phyloP scores from a whole-genome alignment of 2,888 invertebrate species.

The Didymodactylos carnosus region DNA sequence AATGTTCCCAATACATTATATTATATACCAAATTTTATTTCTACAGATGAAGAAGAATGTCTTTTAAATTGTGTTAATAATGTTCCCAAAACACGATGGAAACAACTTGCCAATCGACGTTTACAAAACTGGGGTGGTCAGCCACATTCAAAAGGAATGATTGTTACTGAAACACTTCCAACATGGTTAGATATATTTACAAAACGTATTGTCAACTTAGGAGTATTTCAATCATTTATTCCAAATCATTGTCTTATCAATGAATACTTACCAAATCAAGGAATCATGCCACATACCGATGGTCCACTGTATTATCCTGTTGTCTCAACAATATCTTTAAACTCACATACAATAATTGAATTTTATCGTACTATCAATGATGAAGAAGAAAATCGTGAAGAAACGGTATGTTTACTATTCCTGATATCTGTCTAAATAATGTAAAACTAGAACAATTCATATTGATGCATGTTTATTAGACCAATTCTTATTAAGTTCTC shows the following conservation, averaged over 20 bases:
- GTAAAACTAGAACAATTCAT: too few species aligned
- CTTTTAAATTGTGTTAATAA: constrained; percentile 54
- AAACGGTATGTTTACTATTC: constrained; percentile 12
- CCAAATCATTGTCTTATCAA: constrained; percentile 75
- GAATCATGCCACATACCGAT: constrained; percentile 64
- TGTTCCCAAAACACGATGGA: constrained; percentile 85
- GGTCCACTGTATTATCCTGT: constrained; percentile 78
- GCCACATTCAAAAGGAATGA: constrained; percentile 76
- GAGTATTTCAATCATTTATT: constrained; percentile 48
- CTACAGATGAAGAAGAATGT: constrained; percentile 41
- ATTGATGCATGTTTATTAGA: too few species aligned
- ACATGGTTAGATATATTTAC: constrained; percentile 56
- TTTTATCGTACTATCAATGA: constrained; percentile 41
- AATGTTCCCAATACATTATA: constrained; percentile 39
- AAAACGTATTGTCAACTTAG: constrained; percentile 47
- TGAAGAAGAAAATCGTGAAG: not conserved
- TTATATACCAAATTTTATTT: constrained; percentile 72
- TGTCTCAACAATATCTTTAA: constrained; percentile 73
- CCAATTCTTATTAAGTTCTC: too few species aligned
- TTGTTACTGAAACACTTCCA: constrained; percentile 61
- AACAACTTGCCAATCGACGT: constrained; percentile 63
- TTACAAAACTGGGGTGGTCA: constrained; percentile 91
- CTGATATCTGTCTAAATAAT: too few species aligned
- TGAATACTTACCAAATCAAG: constrained; percentile 76
- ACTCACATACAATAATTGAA: constrained; percentile 70